Conservation (phyloP, 2,888 invertebrate genomes). For the Rhingia rostrata region DNA sequence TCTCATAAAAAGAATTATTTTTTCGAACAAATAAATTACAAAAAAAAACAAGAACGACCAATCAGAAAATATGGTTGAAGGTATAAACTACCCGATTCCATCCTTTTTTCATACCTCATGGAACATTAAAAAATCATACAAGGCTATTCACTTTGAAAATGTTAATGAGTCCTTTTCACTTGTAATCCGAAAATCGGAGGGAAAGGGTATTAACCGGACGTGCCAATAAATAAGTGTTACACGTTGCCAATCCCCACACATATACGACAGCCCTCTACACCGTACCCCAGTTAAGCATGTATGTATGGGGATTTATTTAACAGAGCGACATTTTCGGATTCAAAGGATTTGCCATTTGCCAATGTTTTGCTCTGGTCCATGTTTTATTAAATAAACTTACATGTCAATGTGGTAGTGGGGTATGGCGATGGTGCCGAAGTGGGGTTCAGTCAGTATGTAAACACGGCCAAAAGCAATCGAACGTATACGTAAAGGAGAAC, state of each 20-base stretch:
- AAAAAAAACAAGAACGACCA: not conserved
- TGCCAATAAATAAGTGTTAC: conserved; percentile 67
- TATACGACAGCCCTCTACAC: not conserved
- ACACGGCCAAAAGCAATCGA: conserved; percentile 60
- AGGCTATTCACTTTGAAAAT: conserved; percentile 51
- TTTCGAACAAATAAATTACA: not conserved
- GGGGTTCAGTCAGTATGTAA: conserved; percentile 52
- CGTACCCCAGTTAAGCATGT: not conserved
- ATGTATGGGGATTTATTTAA: conserved; percentile 45
- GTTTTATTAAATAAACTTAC: conserved; percentile 71
- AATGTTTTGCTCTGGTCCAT: conserved; percentile 59
- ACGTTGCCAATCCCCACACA: conserved; percentile 13
- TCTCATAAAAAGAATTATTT: not conserved
- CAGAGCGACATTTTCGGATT: conserved; percentile 54
- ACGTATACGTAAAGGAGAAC: conserved; percentile 4
- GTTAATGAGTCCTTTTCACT: conserved; percentile 68
- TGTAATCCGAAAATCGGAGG: conserved; percentile 27
- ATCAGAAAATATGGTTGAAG: not conserved
- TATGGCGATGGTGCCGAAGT: not conserved
- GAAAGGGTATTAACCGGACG: conserved; percentile 53
- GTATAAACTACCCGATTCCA: conserved; percentile 39
- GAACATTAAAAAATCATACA: conserved; percentile 18
- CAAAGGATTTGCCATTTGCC: conserved; percentile 69
- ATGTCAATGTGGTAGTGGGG: conserved; percentile 16
- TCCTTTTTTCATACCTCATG: not conserved